A percentile compares a stretch with the other conserved stretches of the same genome.
Conservation (phyloP, 2,797 vertebrate genomes). For the Pangasius krempfi region DNA sequence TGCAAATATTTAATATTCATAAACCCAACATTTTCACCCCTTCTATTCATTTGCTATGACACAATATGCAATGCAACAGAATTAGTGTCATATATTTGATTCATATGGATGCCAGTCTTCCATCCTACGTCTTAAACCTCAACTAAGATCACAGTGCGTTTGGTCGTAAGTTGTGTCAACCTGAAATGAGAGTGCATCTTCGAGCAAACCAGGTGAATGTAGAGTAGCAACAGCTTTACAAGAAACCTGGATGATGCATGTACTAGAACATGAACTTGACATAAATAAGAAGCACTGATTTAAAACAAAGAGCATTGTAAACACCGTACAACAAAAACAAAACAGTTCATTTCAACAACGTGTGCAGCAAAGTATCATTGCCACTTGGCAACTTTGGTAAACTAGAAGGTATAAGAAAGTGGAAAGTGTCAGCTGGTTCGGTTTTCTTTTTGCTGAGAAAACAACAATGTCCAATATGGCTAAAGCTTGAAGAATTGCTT, state of each 20-base stretch:
- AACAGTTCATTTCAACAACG: slow-evolving; percentile 38
- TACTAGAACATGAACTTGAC: slow-evolving; percentile 22
- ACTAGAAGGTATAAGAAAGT: slow-evolving; percentile 33
- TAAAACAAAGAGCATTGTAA: slow-evolving; percentile 57
- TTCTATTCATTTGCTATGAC: neutral
- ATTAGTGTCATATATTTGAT: slow-evolving; percentile 24
- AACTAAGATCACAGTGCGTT: slow-evolving; percentile 37
- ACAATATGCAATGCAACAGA: neutral
- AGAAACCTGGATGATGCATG: slow-evolving; percentile 38
- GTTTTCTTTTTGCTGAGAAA: slow-evolving; percentile 26
- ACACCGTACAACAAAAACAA: slow-evolving; percentile 57
- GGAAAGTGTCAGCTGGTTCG: slow-evolving; percentile 19
- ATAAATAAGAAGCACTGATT: slow-evolving; percentile 66
- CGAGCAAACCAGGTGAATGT: slow-evolving; percentile 28
- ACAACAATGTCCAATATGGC: slow-evolving; percentile 14
- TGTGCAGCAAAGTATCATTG: slow-evolving; percentile 40
- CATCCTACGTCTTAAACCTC: slow-evolving; percentile 10
- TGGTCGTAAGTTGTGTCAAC: slow-evolving; percentile 27
- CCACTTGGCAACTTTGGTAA: slow-evolving; percentile 32
- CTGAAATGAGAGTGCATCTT: slow-evolving; percentile 34
- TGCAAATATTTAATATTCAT: neutral
- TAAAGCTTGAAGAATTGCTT: slow-evolving; percentile 38
- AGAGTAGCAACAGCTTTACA: slow-evolving; percentile 19
- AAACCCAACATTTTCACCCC: neutral
- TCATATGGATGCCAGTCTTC: neutral